Evolutionary conservation across 2,113 vertebrate species (phyloP), one percentile per base, ranked within the genome.

Genomic region (Phylloscopus trochiloides): DNA sequence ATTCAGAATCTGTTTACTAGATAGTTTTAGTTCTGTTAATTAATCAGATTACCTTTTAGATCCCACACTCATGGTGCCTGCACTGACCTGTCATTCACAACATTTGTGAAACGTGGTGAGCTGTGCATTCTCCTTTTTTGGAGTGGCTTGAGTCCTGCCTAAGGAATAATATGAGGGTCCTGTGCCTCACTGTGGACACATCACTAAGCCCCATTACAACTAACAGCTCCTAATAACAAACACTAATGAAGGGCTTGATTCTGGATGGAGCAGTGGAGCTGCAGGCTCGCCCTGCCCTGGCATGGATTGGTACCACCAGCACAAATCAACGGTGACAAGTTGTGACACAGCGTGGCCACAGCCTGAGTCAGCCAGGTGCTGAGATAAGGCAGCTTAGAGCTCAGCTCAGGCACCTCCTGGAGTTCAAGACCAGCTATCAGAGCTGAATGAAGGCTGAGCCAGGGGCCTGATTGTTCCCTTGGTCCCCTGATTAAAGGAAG

Each of bases 1-100:
- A 93, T 88, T 58, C 93, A 92, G 76, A 81, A 90, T 52, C 79
- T 80, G 88, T 95, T 96, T 95, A 92, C 45, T 72, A 82, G 94
- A 52, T 78, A 75, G 52, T 52, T 87, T 92, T 88, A 50, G n/a
- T 65, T 90, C 90, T 80, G 80, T 71, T 96, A 95, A 97, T 95
- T 94, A 96, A 48, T 66, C 75, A 71, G 61, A 92, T 93, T 86
- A 93, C 28, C 11, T 80, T 68, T 80, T 83, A 45, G 65, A 83
- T 90, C 43, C 65, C 80, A 92, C 87, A 86, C 45, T 36, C 6
- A 0, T 1, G 13, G 48, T 45, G 75, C 17, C 42, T 54, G 17
- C 6, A 6, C 63, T 77, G 68, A 68, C 36, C 21, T 77, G 59
- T 63, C 82, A 68, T 18, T 38, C 31, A 59, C n/a, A 70, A 63